A percentile compares a stretch with the other conserved stretches of the same genome.
Conservation (phyloP, 1,140 invertebrate genomes). For the Glomeris maerens region DNA sequence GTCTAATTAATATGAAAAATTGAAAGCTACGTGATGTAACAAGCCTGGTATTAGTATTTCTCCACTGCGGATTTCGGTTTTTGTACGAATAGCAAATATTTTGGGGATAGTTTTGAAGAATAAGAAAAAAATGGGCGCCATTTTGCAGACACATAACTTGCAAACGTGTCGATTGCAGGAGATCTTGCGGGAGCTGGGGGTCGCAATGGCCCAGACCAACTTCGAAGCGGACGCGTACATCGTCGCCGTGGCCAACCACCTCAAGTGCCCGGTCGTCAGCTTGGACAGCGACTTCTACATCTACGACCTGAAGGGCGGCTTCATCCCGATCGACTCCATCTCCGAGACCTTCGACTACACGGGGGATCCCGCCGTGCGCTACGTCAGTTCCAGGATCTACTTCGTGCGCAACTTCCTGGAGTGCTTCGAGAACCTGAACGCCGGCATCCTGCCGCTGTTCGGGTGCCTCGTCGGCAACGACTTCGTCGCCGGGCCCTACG, state of each 20-base stretch:
- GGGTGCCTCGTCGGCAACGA: slow-evolving; percentile 76
- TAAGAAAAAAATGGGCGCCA: slow-evolving; percentile 7
- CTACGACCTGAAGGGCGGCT: slow-evolving; percentile 50
- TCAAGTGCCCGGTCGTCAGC: slow-evolving; percentile 69
- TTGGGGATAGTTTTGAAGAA: too few relatives aligned
- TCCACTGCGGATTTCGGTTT: too few relatives aligned
- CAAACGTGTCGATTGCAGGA: slow-evolving; percentile 54
- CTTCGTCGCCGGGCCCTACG: slow-evolving; percentile 47
- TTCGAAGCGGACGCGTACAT: slow-evolving; percentile 79
- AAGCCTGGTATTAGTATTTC: too few relatives aligned
- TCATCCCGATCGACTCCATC: slow-evolving; percentile 51
- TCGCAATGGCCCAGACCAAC: slow-evolving; percentile 51
- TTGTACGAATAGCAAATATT: too few relatives aligned
- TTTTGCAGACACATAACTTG: slow-evolving; percentile 34
- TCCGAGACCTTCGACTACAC: slow-evolving; percentile 10
- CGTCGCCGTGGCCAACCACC: slow-evolving; percentile 52
- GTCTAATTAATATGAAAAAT: too few relatives aligned
- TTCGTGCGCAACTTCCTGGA: slow-evolving; percentile 49
- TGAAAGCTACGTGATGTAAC: too few relatives aligned
- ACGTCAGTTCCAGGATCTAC: slow-evolving; percentile 52
- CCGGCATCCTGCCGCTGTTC: slow-evolving; percentile 52
- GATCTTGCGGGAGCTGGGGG: slow-evolving; percentile 43
- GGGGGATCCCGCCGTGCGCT: slow-evolving; percentile 15
- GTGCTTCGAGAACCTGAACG: slow-evolving; percentile 46
- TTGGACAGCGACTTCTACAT: slow-evolving; percentile 86